Percentiles rank a stretch among this genome's conserved stretches.
These are phyloP conservation scores for Bostrychus sinensis DNA, from an alignment of 2,113 vertebrate species.

Conservation along the genomic window DNA sequence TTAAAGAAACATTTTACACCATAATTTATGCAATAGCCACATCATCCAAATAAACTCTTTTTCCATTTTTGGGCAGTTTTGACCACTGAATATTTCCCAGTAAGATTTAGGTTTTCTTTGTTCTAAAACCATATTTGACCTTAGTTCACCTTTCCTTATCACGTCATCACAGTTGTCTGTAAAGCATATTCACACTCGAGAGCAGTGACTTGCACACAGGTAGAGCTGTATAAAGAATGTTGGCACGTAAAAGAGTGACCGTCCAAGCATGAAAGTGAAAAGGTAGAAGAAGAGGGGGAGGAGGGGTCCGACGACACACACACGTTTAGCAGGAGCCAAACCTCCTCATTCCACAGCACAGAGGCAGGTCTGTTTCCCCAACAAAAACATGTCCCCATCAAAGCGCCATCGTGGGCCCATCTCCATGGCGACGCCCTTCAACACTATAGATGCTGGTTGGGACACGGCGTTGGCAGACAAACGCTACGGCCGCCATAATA, in stretches of 20 bases:
- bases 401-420: conserved; percentile 47
- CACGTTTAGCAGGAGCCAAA: conserved; percentile 36
- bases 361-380: conserved; percentile 63
- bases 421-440: conserved; percentile 64
- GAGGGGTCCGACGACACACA: conserved; percentile 34
- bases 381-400: conserved; percentile 53
- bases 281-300: conserved; percentile 37
- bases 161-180: conserved; percentile 24
- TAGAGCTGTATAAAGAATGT: conserved; percentile 50
- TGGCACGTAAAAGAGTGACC: conserved; percentile 53
- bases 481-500: conserved; percentile 45
- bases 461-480: conserved; percentile 59
- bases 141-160: conserved; percentile 24
- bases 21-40: no score
- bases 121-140: conserved; percentile 24
- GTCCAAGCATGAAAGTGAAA: conserved; percentile 63
- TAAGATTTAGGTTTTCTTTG: conserved; percentile 13
- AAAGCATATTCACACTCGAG: conserved; percentile 36
- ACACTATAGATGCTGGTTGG: conserved; percentile 35
- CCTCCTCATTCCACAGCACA: conserved; percentile 64
- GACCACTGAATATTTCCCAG: neutral
- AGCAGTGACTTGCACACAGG: conserved; percentile 37
- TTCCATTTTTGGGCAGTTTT: no score
- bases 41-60: no score
- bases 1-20: no score